Evolutionary conservation across 2,888 invertebrate species (phyloP), one percentile per base, ranked within the genome.

Genomic region (Thelaira solivaga): DNA sequence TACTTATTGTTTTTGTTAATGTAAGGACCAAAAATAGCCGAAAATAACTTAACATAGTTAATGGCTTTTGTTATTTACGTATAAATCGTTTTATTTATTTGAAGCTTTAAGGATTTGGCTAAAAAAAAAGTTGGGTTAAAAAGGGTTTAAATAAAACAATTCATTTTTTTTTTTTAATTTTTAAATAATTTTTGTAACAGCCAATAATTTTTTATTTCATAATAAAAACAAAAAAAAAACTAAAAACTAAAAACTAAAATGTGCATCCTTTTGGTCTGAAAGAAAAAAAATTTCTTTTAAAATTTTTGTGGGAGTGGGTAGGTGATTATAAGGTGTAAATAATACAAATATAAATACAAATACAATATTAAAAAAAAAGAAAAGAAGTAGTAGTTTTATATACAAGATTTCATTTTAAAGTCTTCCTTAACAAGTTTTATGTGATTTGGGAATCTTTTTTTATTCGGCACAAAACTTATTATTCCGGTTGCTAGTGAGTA

Each of bases 171-270:
- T 6, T 24, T 68, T 55, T 53, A 26, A 49, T 69, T 62, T 55
- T 49, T 22, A 39, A 71, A 51, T 65, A 36, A 31, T 31, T 64
- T 75, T 75, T 53, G 22, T 65, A 78, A 69, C 69, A 78, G 74
- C 78, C 78, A 78, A 78, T 78, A 22, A 69, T 29, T 20, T 45
- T 11, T 49, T 43, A 43, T 57, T 34, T 26, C 11, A n/a, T 31
- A 49, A n/a, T n/a, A n/a, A n/a, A n/a, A n/a, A n/a, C 51, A 49
- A 57, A 68, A 47, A n/a, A 47, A 39, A 57, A 41, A 57, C 64
- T 76, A 76, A 43, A 76, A 76, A 64, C 76, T 75, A 68, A 68
- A n/a, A 6, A 26, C 26, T 39, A 39, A 39, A 69, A 71, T 71
- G 57, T 64, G 57, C 59, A 34, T 71, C 51, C 57, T 71, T 55